A percentile compares a stretch with the other conserved stretches of the same genome.
Evolutionary conservation across 2,113 vertebrate genomes (phyloP).

Genomic region (Zingel zingel): DNA sequence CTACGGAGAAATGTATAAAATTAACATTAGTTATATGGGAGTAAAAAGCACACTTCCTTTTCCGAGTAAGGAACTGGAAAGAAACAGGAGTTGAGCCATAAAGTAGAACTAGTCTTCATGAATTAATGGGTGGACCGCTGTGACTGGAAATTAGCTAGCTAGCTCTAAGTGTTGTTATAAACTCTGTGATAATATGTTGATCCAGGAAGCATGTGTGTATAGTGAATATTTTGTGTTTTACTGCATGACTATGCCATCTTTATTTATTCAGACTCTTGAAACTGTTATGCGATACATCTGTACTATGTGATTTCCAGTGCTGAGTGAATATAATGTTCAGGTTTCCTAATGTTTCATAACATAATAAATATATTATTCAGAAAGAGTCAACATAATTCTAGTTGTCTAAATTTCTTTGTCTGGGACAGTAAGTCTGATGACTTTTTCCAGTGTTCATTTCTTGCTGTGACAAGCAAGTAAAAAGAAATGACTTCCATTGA

Average conservation of each 20-base stretch:
- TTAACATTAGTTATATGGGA: conserved; percentile 15
- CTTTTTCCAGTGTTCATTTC: not conserved
- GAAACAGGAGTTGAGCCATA: conserved; percentile 68
- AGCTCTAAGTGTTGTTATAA: conserved; percentile 19
- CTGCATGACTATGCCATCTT: conserved; percentile 50
- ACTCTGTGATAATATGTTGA: conserved; percentile 43
- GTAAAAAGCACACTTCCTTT: conserved; percentile 45
- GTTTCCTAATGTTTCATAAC: conserved; percentile 55
- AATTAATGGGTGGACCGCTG: conserved; percentile 18
- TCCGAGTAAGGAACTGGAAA: conserved; percentile 36
- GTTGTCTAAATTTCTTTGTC: not conserved
- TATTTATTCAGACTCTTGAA: conserved; percentile 52
- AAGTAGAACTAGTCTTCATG: conserved; percentile 52
- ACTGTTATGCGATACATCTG: conserved; percentile 48
- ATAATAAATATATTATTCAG: conserved; percentile 69
- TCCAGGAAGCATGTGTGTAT: conserved; percentile 36
- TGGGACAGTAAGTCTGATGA: not conserved
- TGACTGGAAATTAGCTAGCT: conserved; percentile 5
- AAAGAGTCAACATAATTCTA: not conserved
- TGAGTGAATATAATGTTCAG: conserved; percentile 40
- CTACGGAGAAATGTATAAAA: conserved; percentile 31
- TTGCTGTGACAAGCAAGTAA: not conserved
- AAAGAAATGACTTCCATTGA: not conserved
- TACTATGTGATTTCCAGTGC: conserved; percentile 64
- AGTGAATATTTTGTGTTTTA: conserved; percentile 52